A percentile compares a stretch with the other conserved stretches of the same genome.
phyloP scores from a whole-genome alignment of 2,113 vertebrate genomes.

The Trachemys scripta region DNA sequence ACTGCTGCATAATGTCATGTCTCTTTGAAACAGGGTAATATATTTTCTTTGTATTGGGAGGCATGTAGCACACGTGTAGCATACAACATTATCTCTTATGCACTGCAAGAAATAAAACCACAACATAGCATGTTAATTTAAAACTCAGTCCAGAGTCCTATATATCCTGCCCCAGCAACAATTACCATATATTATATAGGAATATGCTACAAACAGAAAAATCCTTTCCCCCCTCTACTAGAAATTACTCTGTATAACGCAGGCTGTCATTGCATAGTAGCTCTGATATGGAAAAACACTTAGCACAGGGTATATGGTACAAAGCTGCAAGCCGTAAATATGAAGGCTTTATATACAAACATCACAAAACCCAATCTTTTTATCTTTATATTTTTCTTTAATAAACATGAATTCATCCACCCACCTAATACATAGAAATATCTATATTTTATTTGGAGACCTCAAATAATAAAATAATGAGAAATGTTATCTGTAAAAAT shows the following conservation, averaged over 20 bases:
- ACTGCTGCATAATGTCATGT: background rate
- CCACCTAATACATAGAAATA: background rate
- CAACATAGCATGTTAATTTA: constrained; percentile 45
- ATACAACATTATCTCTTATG: background rate
- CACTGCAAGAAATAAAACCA: constrained; percentile 21
- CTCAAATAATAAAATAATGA: background rate
- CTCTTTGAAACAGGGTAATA: background rate
- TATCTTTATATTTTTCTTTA: rapidly evolving
- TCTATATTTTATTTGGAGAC: background rate
- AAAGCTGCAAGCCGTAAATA: background rate
- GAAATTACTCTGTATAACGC: constrained; percentile 43
- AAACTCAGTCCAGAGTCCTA: background rate
- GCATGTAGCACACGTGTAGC: background rate
- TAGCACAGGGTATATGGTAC: background rate
- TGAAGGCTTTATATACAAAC: background rate
- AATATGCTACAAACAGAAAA: constrained; percentile 12
- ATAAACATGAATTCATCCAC: background rate
- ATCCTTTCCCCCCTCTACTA: background rate
- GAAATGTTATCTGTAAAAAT: background rate
- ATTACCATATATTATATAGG: background rate
- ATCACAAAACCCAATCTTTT: background rate
- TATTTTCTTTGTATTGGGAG: constrained; percentile 35
- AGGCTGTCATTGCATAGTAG: background rate
- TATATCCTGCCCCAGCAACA: constrained; percentile 9
- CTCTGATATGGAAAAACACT: constrained; percentile 48